Evolutionary conservation across 1,140 invertebrate genomes (phyloP).

Genomic region (Ganaspis sp.): DNA sequence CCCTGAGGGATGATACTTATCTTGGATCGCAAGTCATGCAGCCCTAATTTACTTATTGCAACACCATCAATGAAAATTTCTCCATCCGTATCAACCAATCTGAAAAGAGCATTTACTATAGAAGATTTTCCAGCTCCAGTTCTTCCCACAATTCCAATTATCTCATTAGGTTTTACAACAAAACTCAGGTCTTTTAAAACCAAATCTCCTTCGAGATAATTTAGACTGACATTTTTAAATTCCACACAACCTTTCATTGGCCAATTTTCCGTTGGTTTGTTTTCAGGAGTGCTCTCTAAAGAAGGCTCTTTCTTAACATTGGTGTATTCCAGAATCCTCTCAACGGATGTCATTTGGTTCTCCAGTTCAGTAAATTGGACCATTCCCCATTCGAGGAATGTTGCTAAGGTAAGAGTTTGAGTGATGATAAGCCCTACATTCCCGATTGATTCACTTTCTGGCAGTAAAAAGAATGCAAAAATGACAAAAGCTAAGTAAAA

Average conservation of each 20-base stretch:
- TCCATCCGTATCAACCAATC: conserved; percentile 84
- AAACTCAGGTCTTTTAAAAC: conserved; percentile 66
- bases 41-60: conserved; percentile 78
- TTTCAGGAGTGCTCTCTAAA: conserved; percentile 75
- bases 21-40: conserved; percentile 88
- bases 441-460: conserved; percentile 67
- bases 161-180: conserved; percentile 70
- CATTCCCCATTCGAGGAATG: conserved; percentile 90
- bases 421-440: conserved; percentile 87
- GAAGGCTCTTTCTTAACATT: conserved; percentile 81
- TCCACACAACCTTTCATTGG: conserved; percentile 82
- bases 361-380: conserved; percentile 84
- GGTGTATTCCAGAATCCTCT: conserved; percentile 88
- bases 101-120: conserved; percentile 84
- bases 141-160: conserved; percentile 81
- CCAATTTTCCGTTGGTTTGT: conserved; percentile 81
- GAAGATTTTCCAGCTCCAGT: too few relatives aligned
- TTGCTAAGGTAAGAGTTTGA: conserved; percentile 85
- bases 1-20: too few relatives aligned
- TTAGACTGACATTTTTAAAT: conserved; percentile 81
- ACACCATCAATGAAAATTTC: conserved; percentile 85
- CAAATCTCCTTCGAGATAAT: conserved; percentile 70
- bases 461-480: conserved; percentile 80
- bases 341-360: conserved; percentile 86
- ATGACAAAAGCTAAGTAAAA: conserved; percentile 79